phyloP scores from a whole-genome alignment of 1,140 invertebrate species.

The Drosophila littoralis region DNA sequence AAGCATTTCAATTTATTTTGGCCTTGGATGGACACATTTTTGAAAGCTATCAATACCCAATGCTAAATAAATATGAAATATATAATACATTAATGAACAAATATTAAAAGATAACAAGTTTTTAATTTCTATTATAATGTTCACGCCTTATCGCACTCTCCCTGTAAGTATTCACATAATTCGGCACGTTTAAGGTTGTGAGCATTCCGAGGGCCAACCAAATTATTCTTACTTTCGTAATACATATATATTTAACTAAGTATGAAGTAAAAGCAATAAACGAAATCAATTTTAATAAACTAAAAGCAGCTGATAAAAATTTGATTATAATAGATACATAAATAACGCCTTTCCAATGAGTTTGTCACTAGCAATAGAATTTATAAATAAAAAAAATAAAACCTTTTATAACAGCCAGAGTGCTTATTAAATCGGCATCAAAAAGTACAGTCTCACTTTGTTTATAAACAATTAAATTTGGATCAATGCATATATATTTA shows the following conservation, averaged over 20 bases:
- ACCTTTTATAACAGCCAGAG: slow-evolving; percentile 14
- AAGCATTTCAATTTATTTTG: slow-evolving; percentile 30
- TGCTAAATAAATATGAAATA: slow-evolving; percentile 37
- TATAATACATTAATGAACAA: slow-evolving; percentile 17
- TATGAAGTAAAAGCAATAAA: slow-evolving; percentile 21
- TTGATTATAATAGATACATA: slow-evolving; percentile 29
- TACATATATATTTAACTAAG: slow-evolving; percentile 29
- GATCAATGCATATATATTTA: slow-evolving; percentile 22
- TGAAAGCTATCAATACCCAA: slow-evolving; percentile 19
- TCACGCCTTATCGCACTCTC: slow-evolving; percentile 16
- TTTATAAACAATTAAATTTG: slow-evolving; percentile 40
- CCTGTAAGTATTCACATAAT: slow-evolving; percentile 25
- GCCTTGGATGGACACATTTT: slow-evolving; percentile 20
- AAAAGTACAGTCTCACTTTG: slow-evolving; percentile 9
- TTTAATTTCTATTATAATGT: slow-evolving; percentile 22
- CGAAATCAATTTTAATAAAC: slow-evolving; percentile 19
- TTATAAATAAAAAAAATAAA: slow-evolving; percentile 39
- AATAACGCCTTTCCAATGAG: slow-evolving; percentile 19
- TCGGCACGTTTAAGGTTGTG: slow-evolving; percentile 8
- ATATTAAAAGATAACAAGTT: slow-evolving; percentile 1
- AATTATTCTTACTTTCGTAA: slow-evolving; percentile 17
- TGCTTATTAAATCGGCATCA: not conserved
- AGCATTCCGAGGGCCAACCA: slow-evolving; percentile 4
- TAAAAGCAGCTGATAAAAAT: slow-evolving; percentile 35
- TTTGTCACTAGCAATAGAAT: slow-evolving; percentile 44